Evolutionary conservation across 2,888 invertebrate genomes (phyloP).

Genomic region (Pollenia griseotomentosa): DNA sequence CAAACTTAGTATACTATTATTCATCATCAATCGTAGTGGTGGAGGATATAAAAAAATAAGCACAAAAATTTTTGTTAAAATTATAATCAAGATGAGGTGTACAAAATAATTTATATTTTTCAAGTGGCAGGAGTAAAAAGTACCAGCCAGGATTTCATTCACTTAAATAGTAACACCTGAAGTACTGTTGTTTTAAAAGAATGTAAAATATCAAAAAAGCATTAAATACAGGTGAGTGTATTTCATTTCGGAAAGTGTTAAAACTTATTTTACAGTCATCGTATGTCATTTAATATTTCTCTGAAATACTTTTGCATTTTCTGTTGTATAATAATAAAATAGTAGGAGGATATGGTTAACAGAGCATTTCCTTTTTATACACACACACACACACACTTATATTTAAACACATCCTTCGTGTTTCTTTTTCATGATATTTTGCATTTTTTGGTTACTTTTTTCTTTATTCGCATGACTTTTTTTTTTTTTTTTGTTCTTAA

Average conservation of each 20-base stretch:
- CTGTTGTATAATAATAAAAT: constrained; percentile 44
- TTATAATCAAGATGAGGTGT: constrained; percentile 51
- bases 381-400: background rate
- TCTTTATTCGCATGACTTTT: background rate
- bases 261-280: constrained; percentile 33
- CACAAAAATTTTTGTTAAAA: constrained; percentile 19
- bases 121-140: constrained; percentile 38
- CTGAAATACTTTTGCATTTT: constrained; percentile 32
- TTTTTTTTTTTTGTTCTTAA: background rate
- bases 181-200: background rate
- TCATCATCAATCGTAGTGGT: too few relatives aligned
- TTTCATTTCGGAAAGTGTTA: background rate
- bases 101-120: constrained; percentile 47
- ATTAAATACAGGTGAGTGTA: background rate
- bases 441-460: background rate
- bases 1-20: too few relatives aligned
- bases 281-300: constrained; percentile 41
- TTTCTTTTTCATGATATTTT: constrained; percentile 1
- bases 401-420: background rate
- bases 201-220: background rate
- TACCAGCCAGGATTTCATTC: background rate
- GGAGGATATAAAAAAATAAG: background rate
- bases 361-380: constrained; percentile 29
- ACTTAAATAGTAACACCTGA: background rate
- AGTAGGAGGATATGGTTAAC: constrained; percentile 55